Evolutionary conservation across 1,140 invertebrate genomes (phyloP).

Genomic region (Calephelis nemesis): DNA sequence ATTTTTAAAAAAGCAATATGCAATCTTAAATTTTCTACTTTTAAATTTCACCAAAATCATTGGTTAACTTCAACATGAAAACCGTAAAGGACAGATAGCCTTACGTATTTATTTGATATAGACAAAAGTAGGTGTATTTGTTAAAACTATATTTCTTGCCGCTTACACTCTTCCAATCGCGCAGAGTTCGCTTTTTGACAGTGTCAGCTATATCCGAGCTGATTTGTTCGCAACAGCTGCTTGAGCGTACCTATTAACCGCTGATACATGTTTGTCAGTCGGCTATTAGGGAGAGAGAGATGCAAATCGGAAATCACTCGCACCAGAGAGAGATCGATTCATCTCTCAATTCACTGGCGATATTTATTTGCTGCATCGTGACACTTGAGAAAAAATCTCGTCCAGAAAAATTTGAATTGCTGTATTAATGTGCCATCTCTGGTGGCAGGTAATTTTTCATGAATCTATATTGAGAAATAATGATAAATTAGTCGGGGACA

Average conservation of each 20-base stretch:
- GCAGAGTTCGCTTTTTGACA: slow-evolving; percentile 68
- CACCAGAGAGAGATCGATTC: slow-evolving; percentile 70
- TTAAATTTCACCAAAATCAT: too few relatives aligned
- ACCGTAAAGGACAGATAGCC: too few relatives aligned
- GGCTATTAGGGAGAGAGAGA: slow-evolving; percentile 76
- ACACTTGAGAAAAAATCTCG: slow-evolving; percentile 67
- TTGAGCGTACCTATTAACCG: slow-evolving; percentile 74
- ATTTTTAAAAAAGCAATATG: too few relatives aligned
- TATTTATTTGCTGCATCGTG: slow-evolving; percentile 74
- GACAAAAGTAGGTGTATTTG: neutral
- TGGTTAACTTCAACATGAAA: too few relatives aligned
- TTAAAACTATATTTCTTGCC: slow-evolving; percentile 3
- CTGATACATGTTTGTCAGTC: slow-evolving; percentile 77
- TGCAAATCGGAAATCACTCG: slow-evolving; percentile 60
- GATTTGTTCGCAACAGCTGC: slow-evolving; percentile 78
- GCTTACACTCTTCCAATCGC: slow-evolving; percentile 38
- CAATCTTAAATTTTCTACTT: too few relatives aligned
- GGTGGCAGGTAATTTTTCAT: slow-evolving; percentile 64
- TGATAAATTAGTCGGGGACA: slow-evolving; percentile 24
- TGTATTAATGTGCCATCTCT: slow-evolving; percentile 57
- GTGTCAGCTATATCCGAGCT: slow-evolving; percentile 74
- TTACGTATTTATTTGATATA: neutral
- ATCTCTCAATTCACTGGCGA: slow-evolving; percentile 65
- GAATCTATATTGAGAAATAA: slow-evolving; percentile 68
- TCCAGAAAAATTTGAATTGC: slow-evolving; percentile 65